These are phyloP conservation scores for Meleagris gallopavo DNA, from an alignment of 2,113 vertebrate species.

Conservation along the genomic window DNA sequence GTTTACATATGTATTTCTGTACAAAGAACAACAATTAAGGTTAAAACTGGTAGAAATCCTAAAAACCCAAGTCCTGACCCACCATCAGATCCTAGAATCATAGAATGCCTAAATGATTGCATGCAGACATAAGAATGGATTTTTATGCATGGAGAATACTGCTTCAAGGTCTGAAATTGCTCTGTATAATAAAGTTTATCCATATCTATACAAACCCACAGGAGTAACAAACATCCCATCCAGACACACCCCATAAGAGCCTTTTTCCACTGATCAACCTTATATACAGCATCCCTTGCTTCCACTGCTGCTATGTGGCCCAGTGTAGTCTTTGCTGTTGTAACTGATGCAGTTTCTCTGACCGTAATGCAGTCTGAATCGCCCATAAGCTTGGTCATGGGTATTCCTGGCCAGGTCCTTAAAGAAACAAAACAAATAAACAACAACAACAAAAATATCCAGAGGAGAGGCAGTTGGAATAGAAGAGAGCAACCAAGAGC, in stretches of 20 bases:
- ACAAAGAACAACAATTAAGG: not conserved
- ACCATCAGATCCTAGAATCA: not conserved
- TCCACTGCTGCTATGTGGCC: constrained; percentile 77
- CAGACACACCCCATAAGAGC: too few species aligned
- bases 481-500: not conserved
- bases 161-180: not conserved
- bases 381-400: constrained; percentile 25
- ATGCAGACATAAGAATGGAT: not conserved
- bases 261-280: constrained; percentile 61
- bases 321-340: constrained; percentile 81
- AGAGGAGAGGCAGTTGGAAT: not conserved
- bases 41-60: not conserved
- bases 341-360: constrained; percentile 78
- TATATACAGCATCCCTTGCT: constrained; percentile 74
- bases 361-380: constrained; percentile 51
- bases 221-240: not conserved
- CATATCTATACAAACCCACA: not conserved
- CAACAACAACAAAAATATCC: not conserved
- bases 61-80: not conserved
- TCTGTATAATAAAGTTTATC: not conserved
- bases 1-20: constrained; percentile 60
- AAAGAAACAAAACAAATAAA: not conserved
- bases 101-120: too few species aligned
- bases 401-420: constrained; percentile 87
- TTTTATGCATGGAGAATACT: fast-evolving